Conservation (phyloP, 2,797 vertebrate genomes). For the Hoplostethus atlanticus region DNA sequence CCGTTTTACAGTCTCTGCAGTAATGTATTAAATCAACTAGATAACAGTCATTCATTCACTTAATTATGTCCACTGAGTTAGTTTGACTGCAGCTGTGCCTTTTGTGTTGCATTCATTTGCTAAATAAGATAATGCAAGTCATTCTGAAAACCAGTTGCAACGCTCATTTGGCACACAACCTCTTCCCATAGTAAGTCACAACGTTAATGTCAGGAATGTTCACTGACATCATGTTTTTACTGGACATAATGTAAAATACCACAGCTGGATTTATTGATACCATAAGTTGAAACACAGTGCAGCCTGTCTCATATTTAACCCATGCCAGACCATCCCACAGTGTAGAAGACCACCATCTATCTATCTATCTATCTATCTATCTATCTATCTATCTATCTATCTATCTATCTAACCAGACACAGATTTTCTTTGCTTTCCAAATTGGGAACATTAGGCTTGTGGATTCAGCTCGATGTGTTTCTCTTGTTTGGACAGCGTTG, state of each 20-base stretch:
- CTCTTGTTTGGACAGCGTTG: constrained; percentile 65
- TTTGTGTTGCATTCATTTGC: constrained; percentile 54
- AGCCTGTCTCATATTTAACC: constrained; percentile 51
- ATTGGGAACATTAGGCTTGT: constrained; percentile 46
- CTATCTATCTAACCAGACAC: constrained; percentile 12
- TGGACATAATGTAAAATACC: neutral
- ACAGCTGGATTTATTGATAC: constrained; percentile 39
- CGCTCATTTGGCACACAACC: constrained; percentile 17
- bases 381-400: neutral
- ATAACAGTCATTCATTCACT: constrained; percentile 69
- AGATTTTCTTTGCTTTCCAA: constrained; percentile 42
- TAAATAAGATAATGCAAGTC: constrained; percentile 55
- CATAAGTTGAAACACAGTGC: constrained; percentile 42
- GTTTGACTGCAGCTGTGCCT: constrained; percentile 60
- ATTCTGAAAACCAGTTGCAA: constrained; percentile 33
- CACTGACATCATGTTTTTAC: constrained; percentile 32
- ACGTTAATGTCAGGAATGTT: constrained; percentile 29
- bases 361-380: neutral
- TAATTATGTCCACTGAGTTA: constrained; percentile 69
- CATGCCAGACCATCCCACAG: constrained; percentile 22
- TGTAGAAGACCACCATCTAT: constrained; percentile 36
- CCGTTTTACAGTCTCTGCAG: constrained; percentile 50
- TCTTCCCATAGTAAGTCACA: constrained; percentile 16
- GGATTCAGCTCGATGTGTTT: constrained; percentile 36
- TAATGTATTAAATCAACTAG: constrained; percentile 67